Percentiles rank a stretch among this genome's conserved stretches.
Evolutionary conservation across 2,888 invertebrate genomes (phyloP).

Genomic region (Epinotia bilunana): DNA sequence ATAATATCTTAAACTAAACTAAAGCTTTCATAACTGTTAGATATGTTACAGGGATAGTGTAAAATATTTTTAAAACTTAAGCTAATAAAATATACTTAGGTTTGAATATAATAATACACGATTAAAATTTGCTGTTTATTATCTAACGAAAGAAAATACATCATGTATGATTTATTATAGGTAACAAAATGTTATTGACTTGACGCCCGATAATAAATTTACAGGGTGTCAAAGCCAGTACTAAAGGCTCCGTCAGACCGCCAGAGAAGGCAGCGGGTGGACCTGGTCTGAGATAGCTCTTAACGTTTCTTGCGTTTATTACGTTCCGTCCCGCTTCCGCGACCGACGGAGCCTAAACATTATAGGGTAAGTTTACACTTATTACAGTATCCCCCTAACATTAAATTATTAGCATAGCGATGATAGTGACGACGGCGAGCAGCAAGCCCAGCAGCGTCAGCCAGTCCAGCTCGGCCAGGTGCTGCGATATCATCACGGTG

Average conservation of each 20-base stretch:
- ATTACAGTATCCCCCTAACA: conserved; percentile 5
- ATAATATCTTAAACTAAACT: conserved; percentile 24
- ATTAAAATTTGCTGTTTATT: background rate
- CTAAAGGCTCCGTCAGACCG: too few species aligned
- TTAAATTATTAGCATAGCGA: conserved; percentile 86
- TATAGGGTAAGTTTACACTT: background rate
- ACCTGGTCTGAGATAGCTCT: too few species aligned
- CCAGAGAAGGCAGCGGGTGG: too few species aligned
- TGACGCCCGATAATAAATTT: background rate
- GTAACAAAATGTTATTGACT: background rate
- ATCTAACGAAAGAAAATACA: background rate
- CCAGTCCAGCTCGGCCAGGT: conserved; percentile 89
- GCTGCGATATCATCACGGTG: conserved; percentile 88
- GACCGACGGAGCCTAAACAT: background rate
- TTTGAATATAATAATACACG: background rate
- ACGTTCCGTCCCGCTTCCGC: background rate
- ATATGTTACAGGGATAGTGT: conserved; percentile 30
- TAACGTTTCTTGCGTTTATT: too few species aligned
- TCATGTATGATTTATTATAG: background rate
- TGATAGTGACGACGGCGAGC: conserved; percentile 89
- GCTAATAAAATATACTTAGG: background rate
- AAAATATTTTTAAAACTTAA: conserved; percentile 6
- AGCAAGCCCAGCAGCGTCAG: conserved; percentile 90
- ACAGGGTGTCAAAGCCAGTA: background rate
- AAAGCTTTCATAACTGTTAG: conserved; percentile 35